A percentile compares a stretch with the other conserved stretches of the same genome.
phyloP scores from a whole-genome alignment of 64 coral and sea anemone species.

The Catalaphyllia jardinei region DNA sequence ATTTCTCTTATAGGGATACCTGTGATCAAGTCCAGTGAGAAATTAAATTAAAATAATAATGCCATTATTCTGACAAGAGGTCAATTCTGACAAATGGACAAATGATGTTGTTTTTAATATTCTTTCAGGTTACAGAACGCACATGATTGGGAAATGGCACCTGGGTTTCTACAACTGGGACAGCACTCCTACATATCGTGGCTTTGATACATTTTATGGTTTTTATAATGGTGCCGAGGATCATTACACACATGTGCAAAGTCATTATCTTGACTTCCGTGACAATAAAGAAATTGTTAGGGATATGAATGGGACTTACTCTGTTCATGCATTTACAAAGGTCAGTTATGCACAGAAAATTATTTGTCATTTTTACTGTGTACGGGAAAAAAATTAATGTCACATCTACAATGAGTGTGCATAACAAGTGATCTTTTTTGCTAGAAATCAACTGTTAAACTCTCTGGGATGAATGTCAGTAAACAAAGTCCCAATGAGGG shows the following conservation, averaged over 20 bases:
- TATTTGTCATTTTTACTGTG: too few species aligned
- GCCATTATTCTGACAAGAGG: too few species aligned
- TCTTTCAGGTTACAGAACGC: conserved; percentile 76
- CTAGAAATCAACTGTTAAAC: too few species aligned
- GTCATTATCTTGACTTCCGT: conserved; percentile 59
- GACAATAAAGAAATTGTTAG: conserved; percentile 71
- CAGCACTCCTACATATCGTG: conserved; percentile 78
- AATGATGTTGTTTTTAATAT: not conserved
- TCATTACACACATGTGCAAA: conserved; percentile 78
- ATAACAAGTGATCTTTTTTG: too few species aligned
- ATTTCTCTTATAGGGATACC: too few species aligned
- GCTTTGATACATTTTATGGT: conserved; percentile 91
- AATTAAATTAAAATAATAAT: too few species aligned
- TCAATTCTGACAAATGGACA: too few species aligned
- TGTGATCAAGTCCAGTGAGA: too few species aligned
- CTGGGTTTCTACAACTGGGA: conserved; percentile 85
- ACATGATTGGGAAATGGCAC: conserved; percentile 96
- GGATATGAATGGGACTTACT: conserved; percentile 74
- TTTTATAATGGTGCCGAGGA: conserved; percentile 80
- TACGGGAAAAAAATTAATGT: too few species aligned
- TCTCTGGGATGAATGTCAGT: too few species aligned
- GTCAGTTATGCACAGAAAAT: not conserved
- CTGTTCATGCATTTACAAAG: conserved; percentile 61
- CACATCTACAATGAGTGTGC: too few species aligned
- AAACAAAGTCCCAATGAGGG: too few species aligned